These are phyloP conservation scores for Virgularia gustaviana DNA, from an alignment of 92 coral and sea anemone genomes.

Conservation along the genomic window DNA sequence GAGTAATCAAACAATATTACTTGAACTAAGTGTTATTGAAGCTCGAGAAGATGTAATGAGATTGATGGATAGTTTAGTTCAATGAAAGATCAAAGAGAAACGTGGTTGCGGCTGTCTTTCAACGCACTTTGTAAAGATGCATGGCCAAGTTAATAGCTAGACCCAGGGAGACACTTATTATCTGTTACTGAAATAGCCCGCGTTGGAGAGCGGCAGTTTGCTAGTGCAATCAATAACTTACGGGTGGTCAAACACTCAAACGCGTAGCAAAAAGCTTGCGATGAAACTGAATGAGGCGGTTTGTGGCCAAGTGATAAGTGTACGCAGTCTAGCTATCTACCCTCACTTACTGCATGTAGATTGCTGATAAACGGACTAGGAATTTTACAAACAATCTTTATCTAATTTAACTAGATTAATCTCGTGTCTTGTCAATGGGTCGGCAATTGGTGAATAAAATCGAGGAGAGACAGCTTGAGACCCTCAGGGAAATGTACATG, in stretches of 20 bases:
- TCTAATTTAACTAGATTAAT: slow-evolving; percentile 1
- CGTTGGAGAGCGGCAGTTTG: too few relatives aligned
- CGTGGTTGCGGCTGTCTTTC: background rate
- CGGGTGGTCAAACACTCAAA: slow-evolving; percentile 6
- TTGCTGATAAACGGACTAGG: slow-evolving; percentile 1
- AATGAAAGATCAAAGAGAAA: background rate
- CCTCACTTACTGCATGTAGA: background rate
- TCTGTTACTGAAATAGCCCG: too few relatives aligned
- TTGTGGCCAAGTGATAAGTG: too few relatives aligned
- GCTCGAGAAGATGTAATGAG: too few relatives aligned
- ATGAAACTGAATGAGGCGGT: too few relatives aligned
- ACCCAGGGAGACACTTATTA: too few relatives aligned
- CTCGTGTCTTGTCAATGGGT: slow-evolving; percentile 12
- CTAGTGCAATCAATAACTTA: background rate
- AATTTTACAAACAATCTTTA: background rate
- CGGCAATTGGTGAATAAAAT: slow-evolving; percentile 11
- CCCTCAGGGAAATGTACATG: background rate
- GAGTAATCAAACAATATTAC: too few relatives aligned
- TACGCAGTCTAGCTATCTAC: slow-evolving; percentile 2
- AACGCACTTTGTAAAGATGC: background rate
- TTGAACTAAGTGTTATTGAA: too few relatives aligned
- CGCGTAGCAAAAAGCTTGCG: too few relatives aligned
- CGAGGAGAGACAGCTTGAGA: background rate
- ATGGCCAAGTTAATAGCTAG: too few relatives aligned
- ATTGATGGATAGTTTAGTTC: background rate